Base-by-base conservation (phyloP, 2,888 invertebrate species). In the Crossocerus cetratus region DNA sequence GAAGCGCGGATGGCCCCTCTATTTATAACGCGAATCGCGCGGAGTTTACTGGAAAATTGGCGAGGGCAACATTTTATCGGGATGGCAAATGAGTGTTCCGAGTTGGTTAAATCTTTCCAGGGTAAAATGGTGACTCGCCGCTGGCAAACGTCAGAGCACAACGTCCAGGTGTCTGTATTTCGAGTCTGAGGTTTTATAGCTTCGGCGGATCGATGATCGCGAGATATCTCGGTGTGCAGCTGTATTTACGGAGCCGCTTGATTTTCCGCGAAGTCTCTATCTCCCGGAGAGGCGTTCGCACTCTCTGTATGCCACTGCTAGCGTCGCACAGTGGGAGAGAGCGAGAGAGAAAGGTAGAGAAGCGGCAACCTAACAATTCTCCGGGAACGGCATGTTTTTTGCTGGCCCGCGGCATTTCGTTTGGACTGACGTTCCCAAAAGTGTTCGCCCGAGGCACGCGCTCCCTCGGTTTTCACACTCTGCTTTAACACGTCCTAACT, bases 381-480 rank as follows among this genome's bases (percentile, higher is more conserved):
- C 61, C 13, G 3, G 3, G 54, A 62, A 64, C 67, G 49, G 20
- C 54, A 63, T 68, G 64, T 64, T 73, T 73, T 65, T 78, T 61
- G 53, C 21, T 66, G 65, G 49, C 57, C 49, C 16, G 58, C 66
- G 66, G 74, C 65, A 69, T 79, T 72, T 61, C 69, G 76, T 80
- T 82, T 74, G 68, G 75, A 22, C 63, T 68, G 65, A 22, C 62
- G 22, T 73, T 70, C 65, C 72, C 69, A 74, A 78, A 80, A 82
- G 77, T 74, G 77, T 73, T 71, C 61, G 83, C 82, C 77, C 67
- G 68, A 67, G 74, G 74, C 77, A 71, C 64, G 74, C 72, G 74
- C 72, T 81, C 69, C 69, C 68, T 74, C 73, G 76, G 74, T 78
- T 82, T 80, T 82, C 77, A 74, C 80, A 79, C 80, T 77, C 70